Percentiles rank a stretch among this genome's conserved stretches.
These are phyloP conservation scores for Melieria picta DNA, from an alignment of 2,888 invertebrate genomes.

Conservation along the genomic window DNA sequence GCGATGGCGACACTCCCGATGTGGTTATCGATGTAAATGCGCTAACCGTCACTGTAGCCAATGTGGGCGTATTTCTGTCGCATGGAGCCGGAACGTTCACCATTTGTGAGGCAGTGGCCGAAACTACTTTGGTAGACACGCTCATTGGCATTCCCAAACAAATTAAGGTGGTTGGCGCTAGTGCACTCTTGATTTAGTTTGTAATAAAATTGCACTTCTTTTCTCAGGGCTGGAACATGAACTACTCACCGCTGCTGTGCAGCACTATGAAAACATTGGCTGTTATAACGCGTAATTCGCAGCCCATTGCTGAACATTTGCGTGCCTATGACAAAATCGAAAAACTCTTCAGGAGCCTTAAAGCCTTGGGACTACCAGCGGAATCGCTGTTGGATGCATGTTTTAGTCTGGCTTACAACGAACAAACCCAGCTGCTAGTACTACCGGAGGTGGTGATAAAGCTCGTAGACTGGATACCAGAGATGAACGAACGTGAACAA, in stretches of 20 bases:
- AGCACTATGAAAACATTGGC: constrained; percentile 58
- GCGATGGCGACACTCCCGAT: constrained; percentile 53
- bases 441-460: constrained; percentile 68
- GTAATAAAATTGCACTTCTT: not conserved
- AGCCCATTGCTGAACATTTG: constrained; percentile 50
- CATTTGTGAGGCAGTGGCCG: constrained; percentile 63
- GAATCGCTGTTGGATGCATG: constrained; percentile 66
- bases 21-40: constrained; percentile 60
- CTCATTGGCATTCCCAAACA: constrained; percentile 61
- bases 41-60: constrained; percentile 60
- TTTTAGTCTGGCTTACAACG: constrained; percentile 67
- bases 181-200: not conserved
- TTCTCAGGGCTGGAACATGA: constrained; percentile 58
- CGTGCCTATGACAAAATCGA: constrained; percentile 54
- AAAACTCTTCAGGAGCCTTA: constrained; percentile 58
- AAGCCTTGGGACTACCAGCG: constrained; percentile 66
- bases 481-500: constrained; percentile 65
- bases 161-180: constrained; percentile 52
- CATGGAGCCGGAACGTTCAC: constrained; percentile 48
- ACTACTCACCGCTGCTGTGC: constrained; percentile 55
- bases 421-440: constrained; percentile 52
- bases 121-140: constrained; percentile 65
- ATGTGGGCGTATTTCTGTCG: constrained; percentile 59
- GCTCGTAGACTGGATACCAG: constrained; percentile 69
- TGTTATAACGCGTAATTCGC: constrained; percentile 55